These are phyloP conservation scores for Temnothorax nylanderi DNA, from an alignment of 1,140 invertebrate genomes.

Conservation along the genomic window DNA sequence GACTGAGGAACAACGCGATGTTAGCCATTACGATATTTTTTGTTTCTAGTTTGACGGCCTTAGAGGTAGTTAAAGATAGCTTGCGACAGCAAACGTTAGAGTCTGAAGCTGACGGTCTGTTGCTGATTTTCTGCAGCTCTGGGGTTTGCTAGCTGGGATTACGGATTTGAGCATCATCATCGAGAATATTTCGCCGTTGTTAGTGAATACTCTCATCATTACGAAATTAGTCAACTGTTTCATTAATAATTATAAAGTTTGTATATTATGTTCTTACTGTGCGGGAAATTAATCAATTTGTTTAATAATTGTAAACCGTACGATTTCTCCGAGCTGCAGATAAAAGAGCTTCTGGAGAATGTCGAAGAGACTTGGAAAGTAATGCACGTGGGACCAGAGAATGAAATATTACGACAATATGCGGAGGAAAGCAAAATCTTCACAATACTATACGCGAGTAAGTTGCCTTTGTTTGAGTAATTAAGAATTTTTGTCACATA, in stretches of 20 bases:
- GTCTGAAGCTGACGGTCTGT: neutral
- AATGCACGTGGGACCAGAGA: neutral
- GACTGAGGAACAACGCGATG: neutral
- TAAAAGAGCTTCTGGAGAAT: neutral
- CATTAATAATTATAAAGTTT: conserved; percentile 20
- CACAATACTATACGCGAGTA: neutral
- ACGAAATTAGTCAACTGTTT: conserved; percentile 27
- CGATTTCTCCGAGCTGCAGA: conserved; percentile 3
- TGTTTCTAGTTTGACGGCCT: neutral
- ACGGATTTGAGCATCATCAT: conserved; percentile 20
- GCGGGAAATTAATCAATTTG: neutral
- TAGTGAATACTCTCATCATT: neutral
- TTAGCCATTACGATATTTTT: neutral
- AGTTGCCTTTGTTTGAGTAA: neutral
- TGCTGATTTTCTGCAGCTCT: neutral
- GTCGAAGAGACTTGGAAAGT: neutral
- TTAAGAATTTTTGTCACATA: neutral
- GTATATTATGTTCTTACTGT: neutral
- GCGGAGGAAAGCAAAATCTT: neutral
- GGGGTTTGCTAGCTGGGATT: neutral
- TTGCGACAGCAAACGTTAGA: neutral
- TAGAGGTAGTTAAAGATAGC: conserved; percentile 6
- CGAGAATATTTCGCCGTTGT: neutral
- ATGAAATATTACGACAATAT: conserved; percentile 25
- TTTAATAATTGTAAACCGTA: conserved; percentile 10